Conservation (phyloP, 2,888 invertebrate species). For the Augiades crinisus region DNA sequence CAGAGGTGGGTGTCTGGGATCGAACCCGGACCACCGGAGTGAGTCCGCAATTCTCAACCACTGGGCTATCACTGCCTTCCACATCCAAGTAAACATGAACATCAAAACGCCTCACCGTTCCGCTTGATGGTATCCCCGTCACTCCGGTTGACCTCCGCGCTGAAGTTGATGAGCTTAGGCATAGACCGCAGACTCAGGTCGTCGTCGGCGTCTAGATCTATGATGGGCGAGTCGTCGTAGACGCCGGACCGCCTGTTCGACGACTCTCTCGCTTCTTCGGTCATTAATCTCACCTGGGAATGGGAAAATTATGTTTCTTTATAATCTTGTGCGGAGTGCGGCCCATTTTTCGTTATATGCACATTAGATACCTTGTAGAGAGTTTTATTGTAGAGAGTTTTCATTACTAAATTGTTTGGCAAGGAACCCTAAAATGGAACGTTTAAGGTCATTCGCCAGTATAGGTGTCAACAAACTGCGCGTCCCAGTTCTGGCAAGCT, state of each 20-base stretch:
- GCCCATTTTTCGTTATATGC: too few species aligned
- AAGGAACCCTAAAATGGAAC: too few species aligned
- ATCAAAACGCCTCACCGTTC: slow-evolving; percentile 57
- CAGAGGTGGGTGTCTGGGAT: too few species aligned
- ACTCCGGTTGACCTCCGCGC: slow-evolving; percentile 41
- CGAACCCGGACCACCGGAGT: too few species aligned
- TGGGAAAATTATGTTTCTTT: too few species aligned
- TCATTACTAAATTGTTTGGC: too few species aligned
- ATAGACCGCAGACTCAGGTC: slow-evolving; percentile 42
- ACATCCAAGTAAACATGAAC: too few species aligned
- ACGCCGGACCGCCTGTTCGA: slow-evolving; percentile 38
- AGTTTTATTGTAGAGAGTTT: too few species aligned
- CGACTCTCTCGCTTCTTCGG: slow-evolving; percentile 27
- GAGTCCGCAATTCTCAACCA: too few species aligned
- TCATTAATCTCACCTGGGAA: slow-evolving; percentile 11
- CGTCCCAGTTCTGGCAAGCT: slow-evolving; percentile 17
- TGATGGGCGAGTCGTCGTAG: slow-evolving; percentile 57
- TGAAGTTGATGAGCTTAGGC: slow-evolving; percentile 47
- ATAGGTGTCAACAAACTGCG: slow-evolving; percentile 21
- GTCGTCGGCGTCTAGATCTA: slow-evolving; percentile 64
- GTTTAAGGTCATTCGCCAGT: slow-evolving; percentile 19
- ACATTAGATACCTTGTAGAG: too few species aligned
- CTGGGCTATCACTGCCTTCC: too few species aligned
- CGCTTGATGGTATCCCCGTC: slow-evolving; percentile 62
- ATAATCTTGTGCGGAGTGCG: too few species aligned